Percentiles rank a stretch among this genome's conserved stretches.
These are phyloP conservation scores for Athalia rosae DNA, from an alignment of 2,888 invertebrate species.

Conservation along the genomic window DNA sequence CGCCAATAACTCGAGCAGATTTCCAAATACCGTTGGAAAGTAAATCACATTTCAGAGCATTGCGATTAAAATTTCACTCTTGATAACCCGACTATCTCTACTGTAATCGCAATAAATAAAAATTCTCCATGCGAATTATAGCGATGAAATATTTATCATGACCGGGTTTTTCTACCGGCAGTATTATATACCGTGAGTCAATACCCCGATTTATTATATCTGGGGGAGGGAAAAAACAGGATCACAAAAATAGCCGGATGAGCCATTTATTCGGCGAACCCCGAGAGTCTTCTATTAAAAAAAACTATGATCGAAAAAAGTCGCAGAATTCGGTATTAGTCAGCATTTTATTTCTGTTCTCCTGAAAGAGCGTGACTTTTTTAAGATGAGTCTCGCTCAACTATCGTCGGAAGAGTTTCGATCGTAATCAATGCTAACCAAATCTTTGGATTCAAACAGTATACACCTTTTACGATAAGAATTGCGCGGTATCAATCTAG, in stretches of 20 bases:
- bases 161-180: background rate
- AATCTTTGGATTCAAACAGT: no score
- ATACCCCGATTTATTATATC: conserved; percentile 17
- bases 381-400: no score
- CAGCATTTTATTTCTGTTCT: no score
- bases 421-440: no score
- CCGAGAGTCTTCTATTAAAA: conserved; percentile 17
- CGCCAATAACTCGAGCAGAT: no score
- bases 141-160: conserved; percentile 5
- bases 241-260: conserved; percentile 33
- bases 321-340: no score
- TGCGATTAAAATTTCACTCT: no score
- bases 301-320: background rate
- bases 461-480: no score
- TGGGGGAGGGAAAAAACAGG: conserved; percentile 20
- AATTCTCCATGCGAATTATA: background rate
- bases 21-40: no score
- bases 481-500: background rate
- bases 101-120: conserved; percentile 3
- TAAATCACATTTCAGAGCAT: no score
- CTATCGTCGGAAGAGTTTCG: no score
- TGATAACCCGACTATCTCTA: background rate
- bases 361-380: no score
- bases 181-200: background rate
- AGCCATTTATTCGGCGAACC: background rate